Percentiles rank a stretch among this genome's conserved stretches.
phyloP scores from a whole-genome alignment of 92 coral and sea anemone species.

The Zoanthus sansibaricus region DNA sequence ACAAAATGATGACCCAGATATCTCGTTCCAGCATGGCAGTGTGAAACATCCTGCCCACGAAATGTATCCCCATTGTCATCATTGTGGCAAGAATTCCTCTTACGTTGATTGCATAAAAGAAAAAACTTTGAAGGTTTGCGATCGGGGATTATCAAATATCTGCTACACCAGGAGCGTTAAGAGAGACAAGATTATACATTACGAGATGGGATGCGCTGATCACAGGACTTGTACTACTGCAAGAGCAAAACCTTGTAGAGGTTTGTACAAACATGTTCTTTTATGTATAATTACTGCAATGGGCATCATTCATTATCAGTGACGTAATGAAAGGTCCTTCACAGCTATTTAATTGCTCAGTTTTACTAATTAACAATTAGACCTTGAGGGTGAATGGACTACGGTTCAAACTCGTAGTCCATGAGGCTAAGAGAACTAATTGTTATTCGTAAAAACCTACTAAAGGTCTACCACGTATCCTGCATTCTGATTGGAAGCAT shows the following conservation, averaged over 20 bases:
- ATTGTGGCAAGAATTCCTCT: constrained; percentile 85
- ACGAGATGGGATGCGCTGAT: constrained; percentile 98
- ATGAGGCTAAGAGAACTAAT: too few species aligned
- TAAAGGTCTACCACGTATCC: too few species aligned
- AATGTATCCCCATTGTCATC: constrained; percentile 96
- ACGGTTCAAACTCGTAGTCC: too few species aligned
- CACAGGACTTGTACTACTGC: constrained; percentile 84
- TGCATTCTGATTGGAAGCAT: too few species aligned
- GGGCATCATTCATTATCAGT: too few species aligned
- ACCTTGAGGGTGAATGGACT: too few species aligned
- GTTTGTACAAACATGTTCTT: constrained; percentile 51
- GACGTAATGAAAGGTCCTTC: too few species aligned
- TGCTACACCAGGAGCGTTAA: constrained; percentile 90
- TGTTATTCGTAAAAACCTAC: too few species aligned
- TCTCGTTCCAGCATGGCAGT: constrained; percentile 90
- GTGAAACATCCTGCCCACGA: constrained; percentile 89
- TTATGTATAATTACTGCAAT: not conserved
- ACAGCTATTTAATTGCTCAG: too few species aligned
- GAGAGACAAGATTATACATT: constrained; percentile 75
- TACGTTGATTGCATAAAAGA: constrained; percentile 81
- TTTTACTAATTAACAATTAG: too few species aligned
- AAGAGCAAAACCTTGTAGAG: constrained; percentile 88
- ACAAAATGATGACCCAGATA: constrained; percentile 65
- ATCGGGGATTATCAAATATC: constrained; percentile 87
- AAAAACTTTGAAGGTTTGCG: constrained; percentile 77